A percentile compares a stretch with the other conserved stretches of the same genome.
Evolutionary conservation across 2,113 vertebrate genomes (phyloP).

Genomic region (Gallinago undulata): DNA sequence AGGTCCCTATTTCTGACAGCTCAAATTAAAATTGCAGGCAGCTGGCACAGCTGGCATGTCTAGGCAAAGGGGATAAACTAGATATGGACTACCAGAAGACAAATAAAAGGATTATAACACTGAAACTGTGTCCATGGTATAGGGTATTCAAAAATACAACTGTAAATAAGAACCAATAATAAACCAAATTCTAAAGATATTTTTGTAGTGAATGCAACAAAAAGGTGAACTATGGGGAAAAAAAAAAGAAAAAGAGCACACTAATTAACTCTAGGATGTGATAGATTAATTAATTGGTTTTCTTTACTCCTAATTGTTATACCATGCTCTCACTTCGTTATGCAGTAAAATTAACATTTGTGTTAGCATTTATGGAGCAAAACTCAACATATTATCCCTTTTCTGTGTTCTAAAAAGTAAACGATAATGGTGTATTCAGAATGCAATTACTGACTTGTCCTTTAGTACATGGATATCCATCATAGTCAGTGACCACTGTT

Average conservation of each 20-base stretch:
- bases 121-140: background rate
- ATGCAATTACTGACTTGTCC: background rate
- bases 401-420: background rate
- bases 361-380: too few species aligned
- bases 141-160: background rate
- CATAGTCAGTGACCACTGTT: background rate
- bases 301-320: background rate
- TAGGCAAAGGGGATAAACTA: background rate
- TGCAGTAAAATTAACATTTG: background rate
- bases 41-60: background rate
- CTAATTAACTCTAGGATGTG: background rate
- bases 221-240: background rate
- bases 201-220: background rate
- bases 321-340: background rate
- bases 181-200: background rate
- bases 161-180: background rate
- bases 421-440: background rate
- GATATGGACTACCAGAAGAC: background rate
- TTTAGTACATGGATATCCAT: background rate
- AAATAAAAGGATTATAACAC: background rate
- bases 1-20: background rate
- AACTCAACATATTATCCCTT: background rate
- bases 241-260: background rate
- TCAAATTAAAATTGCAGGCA: slow-evolving; percentile 2
- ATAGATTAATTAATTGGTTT: background rate